Percentiles rank a stretch among this genome's conserved stretches.
These are phyloP conservation scores for Rhynchomys soricoides DNA, from an alignment of 2,113 vertebrate species.

Conservation along the genomic window DNA sequence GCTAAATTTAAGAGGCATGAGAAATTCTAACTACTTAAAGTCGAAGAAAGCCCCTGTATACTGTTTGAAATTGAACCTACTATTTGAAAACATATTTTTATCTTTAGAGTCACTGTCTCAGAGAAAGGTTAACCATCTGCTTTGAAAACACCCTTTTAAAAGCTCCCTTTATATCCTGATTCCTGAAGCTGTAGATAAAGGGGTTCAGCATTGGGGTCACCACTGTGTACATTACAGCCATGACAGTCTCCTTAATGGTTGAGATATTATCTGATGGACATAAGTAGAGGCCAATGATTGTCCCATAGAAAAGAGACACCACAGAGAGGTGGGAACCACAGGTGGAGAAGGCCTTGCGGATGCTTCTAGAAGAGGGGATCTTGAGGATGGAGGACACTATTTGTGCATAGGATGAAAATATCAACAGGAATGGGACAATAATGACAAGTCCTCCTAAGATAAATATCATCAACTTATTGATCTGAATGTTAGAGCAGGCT, in stretches of 20 bases:
- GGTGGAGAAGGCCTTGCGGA: background rate
- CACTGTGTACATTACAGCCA: background rate
- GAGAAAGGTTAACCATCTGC: background rate
- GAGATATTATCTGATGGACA: background rate
- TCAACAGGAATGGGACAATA: conserved; percentile 40
- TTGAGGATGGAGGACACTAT: background rate
- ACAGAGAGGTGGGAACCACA: background rate
- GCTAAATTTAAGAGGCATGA: background rate
- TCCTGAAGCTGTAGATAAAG: background rate
- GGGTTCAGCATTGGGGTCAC: background rate
- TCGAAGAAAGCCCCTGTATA: background rate
- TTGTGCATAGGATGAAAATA: conserved; percentile 9
- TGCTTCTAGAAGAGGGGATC: background rate
- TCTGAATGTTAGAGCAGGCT: conserved; percentile 53
- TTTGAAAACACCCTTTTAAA: background rate
- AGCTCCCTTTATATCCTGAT: conserved; percentile 17
- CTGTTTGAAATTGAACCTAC: background rate
- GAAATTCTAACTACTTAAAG: background rate
- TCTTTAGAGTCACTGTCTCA: conserved; percentile 6
- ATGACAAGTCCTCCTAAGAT: conserved; percentile 45
- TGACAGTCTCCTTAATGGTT: background rate
- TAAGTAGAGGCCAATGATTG: conserved; percentile 10
- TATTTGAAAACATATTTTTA: conserved; percentile 24
- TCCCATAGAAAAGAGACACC: background rate
- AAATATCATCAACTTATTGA: conserved; percentile 59